A percentile compares a stretch with the other conserved stretches of the same genome.
phyloP scores from a whole-genome alignment of 1,140 invertebrate genomes.

The Oppia nitens region DNA sequence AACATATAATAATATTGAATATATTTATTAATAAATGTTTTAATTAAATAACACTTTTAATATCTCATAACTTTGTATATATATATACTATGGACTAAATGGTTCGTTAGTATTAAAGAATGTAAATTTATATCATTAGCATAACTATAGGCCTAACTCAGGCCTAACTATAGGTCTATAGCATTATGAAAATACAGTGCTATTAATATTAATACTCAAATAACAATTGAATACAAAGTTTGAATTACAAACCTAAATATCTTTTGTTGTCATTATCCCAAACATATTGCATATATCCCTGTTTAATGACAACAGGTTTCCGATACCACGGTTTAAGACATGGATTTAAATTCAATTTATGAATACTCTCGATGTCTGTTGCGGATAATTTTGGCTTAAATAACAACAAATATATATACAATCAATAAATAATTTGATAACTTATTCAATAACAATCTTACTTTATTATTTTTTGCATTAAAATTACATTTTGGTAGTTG shows the following conservation, averaged over 20 bases:
- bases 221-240: background rate
- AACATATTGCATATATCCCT: conserved; percentile 79
- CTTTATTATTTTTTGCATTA: background rate
- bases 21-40: too few relatives aligned
- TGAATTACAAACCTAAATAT: conserved; percentile 41
- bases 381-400: conserved; percentile 1
- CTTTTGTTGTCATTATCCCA: conserved; percentile 67
- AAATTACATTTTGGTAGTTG: background rate
- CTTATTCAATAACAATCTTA: background rate
- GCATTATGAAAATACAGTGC: too few relatives aligned
- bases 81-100: too few relatives aligned
- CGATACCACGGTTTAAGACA: conserved; percentile 57
- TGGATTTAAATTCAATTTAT: conserved; percentile 42
- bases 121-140: too few relatives aligned
- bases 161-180: too few relatives aligned
- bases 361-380: conserved; percentile 12
- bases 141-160: too few relatives aligned
- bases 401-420: background rate
- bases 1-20: too few relatives aligned
- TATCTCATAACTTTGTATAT: too few relatives aligned
- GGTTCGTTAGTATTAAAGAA: too few relatives aligned
- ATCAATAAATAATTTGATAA: background rate
- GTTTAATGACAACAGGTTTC: conserved; percentile 60
- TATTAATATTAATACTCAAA: background rate
- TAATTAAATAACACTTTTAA: too few relatives aligned